These are phyloP conservation scores for Pedicia rivosa DNA, from an alignment of 2,888 invertebrate species.

Conservation along the genomic window DNA sequence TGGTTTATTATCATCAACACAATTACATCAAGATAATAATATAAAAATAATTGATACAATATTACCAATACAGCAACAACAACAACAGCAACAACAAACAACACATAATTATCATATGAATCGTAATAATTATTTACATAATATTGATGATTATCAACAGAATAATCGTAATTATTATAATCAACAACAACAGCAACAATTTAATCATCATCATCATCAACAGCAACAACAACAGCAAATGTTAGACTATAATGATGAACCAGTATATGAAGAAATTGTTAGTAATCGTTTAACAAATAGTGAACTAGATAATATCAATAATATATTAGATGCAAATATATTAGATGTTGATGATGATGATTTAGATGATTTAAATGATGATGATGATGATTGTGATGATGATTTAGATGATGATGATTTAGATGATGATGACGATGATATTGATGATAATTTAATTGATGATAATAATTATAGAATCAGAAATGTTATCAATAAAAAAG, in stretches of 20 bases:
- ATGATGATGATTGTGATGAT: slow-evolving; percentile 18
- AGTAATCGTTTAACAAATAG: slow-evolving; percentile 19
- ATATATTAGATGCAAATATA: slow-evolving; percentile 13
- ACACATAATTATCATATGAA: background rate
- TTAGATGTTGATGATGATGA: slow-evolving; percentile 18
- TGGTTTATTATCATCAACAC: no score
- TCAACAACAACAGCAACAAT: background rate
- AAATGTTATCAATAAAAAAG: slow-evolving; percentile 8
- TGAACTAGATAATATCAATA: slow-evolving; percentile 1
- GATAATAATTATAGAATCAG: slow-evolving; percentile 10
- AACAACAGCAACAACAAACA: slow-evolving; percentile 13
- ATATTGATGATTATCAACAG: background rate
- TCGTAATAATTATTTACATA: background rate
- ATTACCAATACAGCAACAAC: slow-evolving; percentile 11
- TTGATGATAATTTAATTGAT: slow-evolving; percentile 5
- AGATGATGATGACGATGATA: slow-evolving; percentile 16
- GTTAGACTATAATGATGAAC: slow-evolving; percentile 20
- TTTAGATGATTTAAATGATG: slow-evolving; percentile 15
- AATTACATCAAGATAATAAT: no score
- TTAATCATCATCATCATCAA: slow-evolving; percentile 4
- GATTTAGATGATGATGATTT: slow-evolving; percentile 18
- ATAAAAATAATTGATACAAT: no score
- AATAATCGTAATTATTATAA: background rate
- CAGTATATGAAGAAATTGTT: slow-evolving; percentile 28
- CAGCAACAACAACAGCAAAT: background rate